A percentile compares a stretch with the other conserved stretches of the same genome.
These are phyloP conservation scores for Epicampocera succincta DNA, from an alignment of 2,888 invertebrate species.

Conservation along the genomic window DNA sequence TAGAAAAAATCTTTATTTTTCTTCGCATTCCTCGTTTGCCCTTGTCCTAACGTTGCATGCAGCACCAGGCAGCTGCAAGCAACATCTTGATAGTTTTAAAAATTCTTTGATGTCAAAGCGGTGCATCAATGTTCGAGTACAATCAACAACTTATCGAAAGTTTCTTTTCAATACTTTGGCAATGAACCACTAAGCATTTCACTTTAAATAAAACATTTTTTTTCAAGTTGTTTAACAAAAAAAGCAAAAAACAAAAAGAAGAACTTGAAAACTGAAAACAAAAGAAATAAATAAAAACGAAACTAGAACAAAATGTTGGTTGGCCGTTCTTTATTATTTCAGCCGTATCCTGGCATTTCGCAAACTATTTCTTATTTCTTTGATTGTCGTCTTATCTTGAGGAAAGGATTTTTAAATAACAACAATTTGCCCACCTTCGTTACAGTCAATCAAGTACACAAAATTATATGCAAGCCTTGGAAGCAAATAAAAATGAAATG, in stretches of 20 bases:
- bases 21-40: too few relatives aligned
- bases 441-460: neutral
- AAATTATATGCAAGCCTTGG: neutral
- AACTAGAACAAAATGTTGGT: conserved; percentile 33
- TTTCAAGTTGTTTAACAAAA: neutral
- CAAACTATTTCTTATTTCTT: conserved; percentile 12
- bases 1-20: neutral
- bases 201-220: too few relatives aligned
- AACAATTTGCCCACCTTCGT: neutral
- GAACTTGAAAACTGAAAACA: neutral
- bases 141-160: conserved; percentile 51
- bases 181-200: conserved; percentile 48
- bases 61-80: neutral
- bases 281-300: neutral
- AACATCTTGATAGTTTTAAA: conserved; percentile 20
- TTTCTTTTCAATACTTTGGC: conserved; percentile 35
- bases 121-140: conserved; percentile 26
- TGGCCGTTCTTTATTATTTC: conserved; percentile 10
- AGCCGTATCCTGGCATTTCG: conserved; percentile 33
- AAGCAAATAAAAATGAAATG: neutral
- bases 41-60: neutral
- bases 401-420: neutral
- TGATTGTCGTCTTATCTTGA: conserved; percentile 32
- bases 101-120: conserved; percentile 46
- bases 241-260: neutral